These are phyloP conservation scores for Stramonita haemastoma DNA, from an alignment of 2,888 invertebrate genomes.

Conservation along the genomic window DNA sequence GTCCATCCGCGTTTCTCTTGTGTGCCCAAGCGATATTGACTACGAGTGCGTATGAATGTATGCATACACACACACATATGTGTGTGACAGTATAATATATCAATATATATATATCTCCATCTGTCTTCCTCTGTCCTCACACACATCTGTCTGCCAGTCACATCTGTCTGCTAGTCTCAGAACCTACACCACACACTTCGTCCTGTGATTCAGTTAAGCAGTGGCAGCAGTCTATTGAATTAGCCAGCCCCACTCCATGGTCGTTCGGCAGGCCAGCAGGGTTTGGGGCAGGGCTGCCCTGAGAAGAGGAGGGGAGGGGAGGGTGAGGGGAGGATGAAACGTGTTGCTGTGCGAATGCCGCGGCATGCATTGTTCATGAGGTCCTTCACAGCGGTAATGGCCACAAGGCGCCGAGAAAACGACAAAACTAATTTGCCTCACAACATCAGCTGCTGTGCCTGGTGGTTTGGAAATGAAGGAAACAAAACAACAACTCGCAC, in stretches of 20 bases:
- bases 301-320: background rate
- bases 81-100: too few relatives aligned
- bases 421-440: background rate
- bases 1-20: background rate
- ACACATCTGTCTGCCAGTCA: background rate
- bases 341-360: background rate
- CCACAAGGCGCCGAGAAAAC: background rate
- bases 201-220: background rate
- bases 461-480: background rate
- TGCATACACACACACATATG: too few relatives aligned
- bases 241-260: too few relatives aligned
- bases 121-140: background rate
- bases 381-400: background rate
- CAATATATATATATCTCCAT: background rate
- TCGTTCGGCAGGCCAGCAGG: too few relatives aligned
- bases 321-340: background rate
- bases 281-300: too few relatives aligned
- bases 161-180: background rate
- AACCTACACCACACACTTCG: background rate
- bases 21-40: too few relatives aligned
- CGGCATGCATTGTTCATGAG: constrained; percentile 21
- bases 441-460: background rate
- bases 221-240: too few relatives aligned
- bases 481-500: too few relatives aligned
- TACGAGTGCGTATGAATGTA: too few relatives aligned